Conservation (phyloP, 2,797 vertebrate genomes). For the Clangula hyemalis region DNA sequence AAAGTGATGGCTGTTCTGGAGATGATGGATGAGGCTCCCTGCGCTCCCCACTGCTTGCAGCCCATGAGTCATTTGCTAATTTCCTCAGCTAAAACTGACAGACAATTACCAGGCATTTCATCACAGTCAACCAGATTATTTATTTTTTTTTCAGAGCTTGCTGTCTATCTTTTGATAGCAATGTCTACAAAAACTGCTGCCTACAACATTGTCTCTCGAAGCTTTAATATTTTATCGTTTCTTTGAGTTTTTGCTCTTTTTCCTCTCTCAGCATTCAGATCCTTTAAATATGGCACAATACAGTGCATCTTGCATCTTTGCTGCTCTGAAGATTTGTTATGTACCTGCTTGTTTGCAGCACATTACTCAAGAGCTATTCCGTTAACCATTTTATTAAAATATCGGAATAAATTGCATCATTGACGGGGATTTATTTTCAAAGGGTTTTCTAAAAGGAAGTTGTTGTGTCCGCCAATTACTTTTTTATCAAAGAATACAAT, state of each 20-base stretch:
- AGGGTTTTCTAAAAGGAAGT: neutral
- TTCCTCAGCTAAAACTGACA: constrained; percentile 52
- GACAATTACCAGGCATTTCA: constrained; percentile 29
- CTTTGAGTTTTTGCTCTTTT: neutral
- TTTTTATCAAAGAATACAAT: neutral
- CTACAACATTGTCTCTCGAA: neutral
- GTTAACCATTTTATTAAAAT: neutral
- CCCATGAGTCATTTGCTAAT: constrained; percentile 33
- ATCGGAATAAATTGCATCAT: neutral
- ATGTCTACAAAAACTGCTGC: neutral
- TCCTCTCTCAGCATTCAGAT: neutral
- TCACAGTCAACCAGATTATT: neutral
- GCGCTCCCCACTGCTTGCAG: neutral
- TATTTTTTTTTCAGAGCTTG: neutral
- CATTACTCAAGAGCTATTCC: neutral
- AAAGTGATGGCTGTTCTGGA: neutral
- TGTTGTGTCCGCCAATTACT: neutral
- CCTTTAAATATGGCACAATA: neutral
- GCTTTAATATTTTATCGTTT: constrained; percentile 21
- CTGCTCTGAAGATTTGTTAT: neutral
- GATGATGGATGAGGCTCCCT: constrained; percentile 39
- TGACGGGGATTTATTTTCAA: neutral
- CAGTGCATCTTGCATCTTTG: rapidly evolving
- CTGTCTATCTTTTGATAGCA: neutral
- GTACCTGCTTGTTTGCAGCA: neutral